phyloP scores from a whole-genome alignment of 2,888 invertebrate species.

The Diabrotica balteata region DNA sequence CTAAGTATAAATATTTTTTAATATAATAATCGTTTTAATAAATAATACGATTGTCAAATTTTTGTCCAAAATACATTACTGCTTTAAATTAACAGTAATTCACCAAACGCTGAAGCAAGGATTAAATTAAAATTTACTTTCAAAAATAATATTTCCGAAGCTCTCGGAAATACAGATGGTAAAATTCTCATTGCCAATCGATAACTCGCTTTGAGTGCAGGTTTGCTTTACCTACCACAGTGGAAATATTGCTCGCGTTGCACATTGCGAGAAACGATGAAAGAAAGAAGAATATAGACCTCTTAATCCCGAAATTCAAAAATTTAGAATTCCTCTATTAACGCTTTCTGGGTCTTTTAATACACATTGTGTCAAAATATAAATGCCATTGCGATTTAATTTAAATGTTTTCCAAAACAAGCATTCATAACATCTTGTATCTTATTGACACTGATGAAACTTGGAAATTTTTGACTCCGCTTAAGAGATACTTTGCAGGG shows the following conservation, averaged over 20 bases:
- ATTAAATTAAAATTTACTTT: too few species aligned
- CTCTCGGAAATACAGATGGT: constrained; percentile 2
- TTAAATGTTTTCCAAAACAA: too few species aligned
- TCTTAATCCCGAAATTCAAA: constrained; percentile 18
- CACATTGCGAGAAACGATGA: constrained; percentile 7
- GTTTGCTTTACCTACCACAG: constrained; percentile 14
- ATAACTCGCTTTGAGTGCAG: constrained; percentile 6
- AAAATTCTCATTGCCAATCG: constrained; percentile 11
- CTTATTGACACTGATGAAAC: too few species aligned
- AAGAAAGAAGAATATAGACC: constrained; percentile 10
- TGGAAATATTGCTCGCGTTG: constrained; percentile 15
- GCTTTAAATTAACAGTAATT: background rate
- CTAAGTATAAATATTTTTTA: background rate
- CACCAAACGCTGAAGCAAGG: too few species aligned
- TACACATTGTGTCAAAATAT: too few species aligned
- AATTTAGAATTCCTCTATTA: constrained; percentile 13
- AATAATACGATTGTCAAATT: background rate
- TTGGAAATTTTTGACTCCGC: too few species aligned
- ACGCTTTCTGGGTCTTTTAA: too few species aligned
- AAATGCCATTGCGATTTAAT: too few species aligned
- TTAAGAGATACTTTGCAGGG: too few species aligned
- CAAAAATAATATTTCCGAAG: background rate
- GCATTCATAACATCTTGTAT: too few species aligned
- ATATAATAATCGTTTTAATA: background rate
- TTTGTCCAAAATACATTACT: background rate